Evolutionary conservation across 2,113 vertebrate species (phyloP).

Genomic region (Camelus dromedarius): DNA sequence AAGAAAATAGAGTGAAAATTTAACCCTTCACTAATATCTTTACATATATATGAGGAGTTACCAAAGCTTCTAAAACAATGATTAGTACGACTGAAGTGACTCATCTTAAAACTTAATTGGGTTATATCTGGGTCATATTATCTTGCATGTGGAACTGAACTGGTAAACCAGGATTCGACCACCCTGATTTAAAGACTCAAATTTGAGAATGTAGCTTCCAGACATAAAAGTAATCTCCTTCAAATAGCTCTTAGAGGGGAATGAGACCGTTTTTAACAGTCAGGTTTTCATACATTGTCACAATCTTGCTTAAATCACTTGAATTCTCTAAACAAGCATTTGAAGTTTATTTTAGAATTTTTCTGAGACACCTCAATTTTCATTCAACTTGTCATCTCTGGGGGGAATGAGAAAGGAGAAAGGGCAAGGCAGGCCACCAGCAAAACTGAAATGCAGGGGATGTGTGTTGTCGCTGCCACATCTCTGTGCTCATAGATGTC

Average conservation of each 20-base stretch:
- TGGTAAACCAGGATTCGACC: background rate
- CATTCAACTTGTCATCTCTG: background rate
- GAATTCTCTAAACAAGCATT: conserved; percentile 68
- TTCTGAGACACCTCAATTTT: conserved; percentile 56
- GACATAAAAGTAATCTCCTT: conserved; percentile 60
- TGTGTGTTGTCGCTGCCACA: background rate
- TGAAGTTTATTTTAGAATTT: conserved; percentile 70
- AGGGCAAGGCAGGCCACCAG: background rate
- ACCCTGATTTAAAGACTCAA: background rate
- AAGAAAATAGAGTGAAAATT: conserved; percentile 6
- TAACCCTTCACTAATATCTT: background rate
- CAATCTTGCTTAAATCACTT: conserved; percentile 62
- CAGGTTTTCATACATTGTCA: conserved; percentile 58
- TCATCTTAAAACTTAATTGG: background rate
- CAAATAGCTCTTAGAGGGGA: background rate
- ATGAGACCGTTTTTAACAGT: conserved; percentile 17
- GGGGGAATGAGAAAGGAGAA: background rate
- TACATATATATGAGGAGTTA: too few species aligned
- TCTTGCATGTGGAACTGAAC: background rate
- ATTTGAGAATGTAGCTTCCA: conserved; percentile 8
- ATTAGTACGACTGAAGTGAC: background rate
- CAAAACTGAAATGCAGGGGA: background rate
- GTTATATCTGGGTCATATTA: background rate
- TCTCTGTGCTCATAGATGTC: background rate
- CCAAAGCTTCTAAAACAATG: background rate